Conservation (phyloP, 2,797 vertebrate genomes). For the Xiphorhynchus erythropygius region DNA sequence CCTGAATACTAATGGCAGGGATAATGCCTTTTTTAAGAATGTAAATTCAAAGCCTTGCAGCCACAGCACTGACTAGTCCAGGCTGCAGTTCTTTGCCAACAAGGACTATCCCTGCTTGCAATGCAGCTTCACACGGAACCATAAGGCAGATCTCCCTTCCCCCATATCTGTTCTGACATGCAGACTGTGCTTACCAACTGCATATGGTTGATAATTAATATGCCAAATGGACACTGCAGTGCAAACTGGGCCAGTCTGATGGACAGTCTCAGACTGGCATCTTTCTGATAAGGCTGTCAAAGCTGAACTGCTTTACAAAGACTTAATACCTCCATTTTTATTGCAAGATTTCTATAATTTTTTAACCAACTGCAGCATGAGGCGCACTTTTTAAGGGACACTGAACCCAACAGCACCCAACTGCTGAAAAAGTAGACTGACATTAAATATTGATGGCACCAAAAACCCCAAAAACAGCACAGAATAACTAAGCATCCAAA, state of each 20-base stretch:
- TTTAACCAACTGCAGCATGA: neutral
- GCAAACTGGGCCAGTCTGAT: neutral
- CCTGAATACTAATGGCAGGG: neutral
- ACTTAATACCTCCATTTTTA: neutral
- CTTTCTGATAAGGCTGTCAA: neutral
- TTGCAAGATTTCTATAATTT: neutral
- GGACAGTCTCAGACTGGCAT: neutral
- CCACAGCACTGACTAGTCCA: neutral
- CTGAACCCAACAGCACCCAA: neutral
- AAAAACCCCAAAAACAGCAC: neutral
- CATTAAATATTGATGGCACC: neutral
- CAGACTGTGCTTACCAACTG: neutral
- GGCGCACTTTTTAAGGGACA: fast-evolving
- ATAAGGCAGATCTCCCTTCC: neutral
- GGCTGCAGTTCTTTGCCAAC: neutral
- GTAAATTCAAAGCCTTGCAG: neutral
- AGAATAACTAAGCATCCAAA: slow-evolving; percentile 42
- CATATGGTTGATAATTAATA: neutral
- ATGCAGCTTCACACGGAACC: neutral
- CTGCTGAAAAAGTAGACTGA: neutral
- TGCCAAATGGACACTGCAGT: neutral
- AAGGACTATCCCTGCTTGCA: neutral
- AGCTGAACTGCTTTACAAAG: neutral
- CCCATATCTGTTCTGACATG: neutral
- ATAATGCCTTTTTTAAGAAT: neutral